Conservation (phyloP, 2,797 vertebrate species). For the Syngnathus acus region DNA sequence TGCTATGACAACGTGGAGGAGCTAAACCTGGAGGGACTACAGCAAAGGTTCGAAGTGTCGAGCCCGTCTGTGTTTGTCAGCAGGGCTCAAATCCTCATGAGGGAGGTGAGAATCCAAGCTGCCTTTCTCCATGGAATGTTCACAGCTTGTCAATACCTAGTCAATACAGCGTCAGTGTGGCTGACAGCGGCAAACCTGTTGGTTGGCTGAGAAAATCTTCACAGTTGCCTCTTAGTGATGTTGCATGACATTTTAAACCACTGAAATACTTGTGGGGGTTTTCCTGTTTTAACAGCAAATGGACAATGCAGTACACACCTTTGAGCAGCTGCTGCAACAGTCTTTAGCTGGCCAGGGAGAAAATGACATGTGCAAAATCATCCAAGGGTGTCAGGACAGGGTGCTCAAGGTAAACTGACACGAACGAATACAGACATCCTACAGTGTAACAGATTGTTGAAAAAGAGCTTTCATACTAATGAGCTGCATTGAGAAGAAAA, state of each 20-base stretch:
- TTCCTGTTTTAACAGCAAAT: constrained; percentile 77
- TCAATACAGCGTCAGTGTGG: background rate
- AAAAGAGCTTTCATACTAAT: background rate
- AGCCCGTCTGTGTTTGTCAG: constrained; percentile 85
- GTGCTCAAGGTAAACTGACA: constrained; percentile 84
- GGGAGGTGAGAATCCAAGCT: constrained; percentile 73
- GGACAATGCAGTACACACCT: constrained; percentile 88
- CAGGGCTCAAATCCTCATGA: constrained; percentile 93
- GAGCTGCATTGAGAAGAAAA: background rate
- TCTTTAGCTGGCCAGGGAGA: constrained; percentile 74
- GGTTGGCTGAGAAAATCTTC: background rate
- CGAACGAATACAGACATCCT: background rate
- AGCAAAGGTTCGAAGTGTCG: constrained; percentile 88
- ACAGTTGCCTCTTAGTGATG: constrained; percentile 20
- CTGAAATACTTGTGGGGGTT: background rate
- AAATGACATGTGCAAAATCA: constrained; percentile 80
- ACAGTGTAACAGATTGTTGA: background rate
- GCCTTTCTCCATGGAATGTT: background rate
- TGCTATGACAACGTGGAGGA: constrained; percentile 91
- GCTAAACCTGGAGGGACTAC: constrained; percentile 87
- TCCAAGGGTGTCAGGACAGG: constrained; percentile 87
- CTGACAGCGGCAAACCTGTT: background rate
- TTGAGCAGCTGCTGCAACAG: constrained; percentile 91
- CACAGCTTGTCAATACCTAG: background rate
- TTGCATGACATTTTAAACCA: background rate